phyloP scores from a whole-genome alignment of 2,797 vertebrate species.

The Macroramphosus scolopax region DNA sequence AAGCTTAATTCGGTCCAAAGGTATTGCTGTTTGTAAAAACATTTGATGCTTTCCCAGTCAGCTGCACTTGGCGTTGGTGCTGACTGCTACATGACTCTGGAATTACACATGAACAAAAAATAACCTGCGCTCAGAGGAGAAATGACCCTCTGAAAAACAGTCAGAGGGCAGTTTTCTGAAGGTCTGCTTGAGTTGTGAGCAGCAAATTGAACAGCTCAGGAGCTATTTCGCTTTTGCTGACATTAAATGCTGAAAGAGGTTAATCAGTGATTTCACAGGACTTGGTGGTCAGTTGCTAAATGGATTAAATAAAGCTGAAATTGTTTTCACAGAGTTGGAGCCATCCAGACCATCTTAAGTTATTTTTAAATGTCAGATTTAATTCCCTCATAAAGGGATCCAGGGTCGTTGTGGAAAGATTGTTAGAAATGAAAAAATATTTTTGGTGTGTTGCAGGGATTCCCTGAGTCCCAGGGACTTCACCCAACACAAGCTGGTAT shows the following conservation, averaged over 20 bases:
- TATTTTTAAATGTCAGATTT: not conserved
- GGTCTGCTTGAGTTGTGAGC: not conserved
- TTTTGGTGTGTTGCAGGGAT: not conserved
- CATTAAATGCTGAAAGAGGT: not conserved
- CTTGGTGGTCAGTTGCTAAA: slow-evolving; percentile 5
- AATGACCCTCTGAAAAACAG: slow-evolving; percentile 39
- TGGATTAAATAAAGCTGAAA: slow-evolving; percentile 30
- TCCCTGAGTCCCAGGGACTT: no score
- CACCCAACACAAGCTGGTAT: no score
- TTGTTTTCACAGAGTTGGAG: no score
- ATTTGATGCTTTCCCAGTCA: slow-evolving; percentile 23
- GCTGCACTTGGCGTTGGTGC: slow-evolving; percentile 20
- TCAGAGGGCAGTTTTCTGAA: slow-evolving; percentile 12
- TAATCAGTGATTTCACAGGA: slow-evolving; percentile 1
- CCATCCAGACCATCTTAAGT: not conserved
- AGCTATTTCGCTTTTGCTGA: not conserved
- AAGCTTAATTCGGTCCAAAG: slow-evolving; percentile 23
- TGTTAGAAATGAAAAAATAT: not conserved
- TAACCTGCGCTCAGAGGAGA: slow-evolving; percentile 31
- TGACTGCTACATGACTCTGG: slow-evolving; percentile 27
- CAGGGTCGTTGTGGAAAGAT: not conserved
- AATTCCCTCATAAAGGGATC: not conserved
- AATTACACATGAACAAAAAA: slow-evolving; percentile 53
- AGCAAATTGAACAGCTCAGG: not conserved
- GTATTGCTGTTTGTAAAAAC: slow-evolving; percentile 38